phyloP scores from a whole-genome alignment of 2,113 vertebrate species.

The Nansenia antarctica region DNA sequence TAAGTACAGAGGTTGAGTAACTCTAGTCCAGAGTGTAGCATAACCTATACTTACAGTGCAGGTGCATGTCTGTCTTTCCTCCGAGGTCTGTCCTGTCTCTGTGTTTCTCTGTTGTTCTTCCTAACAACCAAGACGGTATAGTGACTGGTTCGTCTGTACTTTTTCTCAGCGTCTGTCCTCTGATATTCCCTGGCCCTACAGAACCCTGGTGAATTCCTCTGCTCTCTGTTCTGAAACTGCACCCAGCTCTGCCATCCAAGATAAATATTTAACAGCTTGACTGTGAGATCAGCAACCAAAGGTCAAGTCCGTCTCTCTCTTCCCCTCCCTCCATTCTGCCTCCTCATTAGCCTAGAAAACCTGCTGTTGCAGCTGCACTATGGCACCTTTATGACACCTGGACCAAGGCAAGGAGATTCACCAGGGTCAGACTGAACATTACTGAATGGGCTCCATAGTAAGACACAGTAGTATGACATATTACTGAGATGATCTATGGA shows the following conservation, averaged over 20 bases:
- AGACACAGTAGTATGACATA: neutral
- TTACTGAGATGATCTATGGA: too few relatives aligned
- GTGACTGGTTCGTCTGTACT: neutral
- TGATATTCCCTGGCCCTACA: slow-evolving; percentile 8
- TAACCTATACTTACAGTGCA: too few relatives aligned
- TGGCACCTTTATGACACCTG: neutral
- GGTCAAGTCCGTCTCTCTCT: slow-evolving; percentile 39
- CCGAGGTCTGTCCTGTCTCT: neutral
- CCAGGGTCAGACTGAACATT: neutral
- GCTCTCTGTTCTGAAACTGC: slow-evolving; percentile 8
- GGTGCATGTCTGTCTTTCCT: too few relatives aligned
- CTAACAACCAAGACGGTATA: neutral
- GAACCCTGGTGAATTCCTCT: slow-evolving; percentile 29
- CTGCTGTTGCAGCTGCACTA: neutral
- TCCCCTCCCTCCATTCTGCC: neutral
- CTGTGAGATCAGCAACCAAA: slow-evolving; percentile 61
- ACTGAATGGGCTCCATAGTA: too few relatives aligned
- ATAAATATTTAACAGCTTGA: slow-evolving; percentile 72
- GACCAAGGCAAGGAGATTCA: too few relatives aligned
- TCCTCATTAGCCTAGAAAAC: neutral
- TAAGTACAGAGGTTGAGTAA: too few relatives aligned
- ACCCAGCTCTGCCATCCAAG: slow-evolving; percentile 52
- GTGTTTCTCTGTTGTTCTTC: slow-evolving; percentile 8
- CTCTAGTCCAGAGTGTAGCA: too few relatives aligned
- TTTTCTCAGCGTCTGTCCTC: slow-evolving; percentile 5